A percentile compares a stretch with the other conserved stretches of the same genome.
Evolutionary conservation across 2,113 vertebrate species (phyloP).

Genomic region (Ochotona princeps): DNA sequence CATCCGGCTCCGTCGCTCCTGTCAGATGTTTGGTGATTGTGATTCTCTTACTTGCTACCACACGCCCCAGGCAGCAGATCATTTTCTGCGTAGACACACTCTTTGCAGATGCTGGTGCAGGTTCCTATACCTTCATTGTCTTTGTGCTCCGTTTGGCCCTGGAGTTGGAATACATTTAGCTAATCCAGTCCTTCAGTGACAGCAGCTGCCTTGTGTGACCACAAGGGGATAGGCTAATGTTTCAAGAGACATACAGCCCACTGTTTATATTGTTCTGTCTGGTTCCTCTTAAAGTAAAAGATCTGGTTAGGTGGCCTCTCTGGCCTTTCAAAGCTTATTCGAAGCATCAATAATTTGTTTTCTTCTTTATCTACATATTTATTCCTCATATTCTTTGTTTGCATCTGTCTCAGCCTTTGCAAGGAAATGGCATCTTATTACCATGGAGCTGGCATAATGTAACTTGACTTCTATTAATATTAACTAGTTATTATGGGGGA

Average conservation of each 20-base stretch:
- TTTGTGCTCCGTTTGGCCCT: background rate
- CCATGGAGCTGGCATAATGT: background rate
- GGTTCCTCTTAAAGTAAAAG: background rate
- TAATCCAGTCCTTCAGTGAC: background rate
- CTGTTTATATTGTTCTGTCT: background rate
- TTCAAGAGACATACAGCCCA: background rate
- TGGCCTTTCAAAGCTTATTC: background rate
- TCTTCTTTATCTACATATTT: background rate
- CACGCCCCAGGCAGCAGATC: background rate
- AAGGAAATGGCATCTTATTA: background rate
- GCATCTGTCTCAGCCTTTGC: background rate
- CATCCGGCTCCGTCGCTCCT: background rate
- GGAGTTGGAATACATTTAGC: background rate
- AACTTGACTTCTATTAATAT: background rate
- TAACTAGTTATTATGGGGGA: background rate
- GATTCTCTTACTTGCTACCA: background rate
- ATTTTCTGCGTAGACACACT: background rate
- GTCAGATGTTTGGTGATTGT: background rate
- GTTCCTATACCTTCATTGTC: background rate
- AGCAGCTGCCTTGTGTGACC: background rate
- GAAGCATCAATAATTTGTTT: background rate
- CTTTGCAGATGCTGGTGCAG: background rate
- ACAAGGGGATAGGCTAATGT: background rate
- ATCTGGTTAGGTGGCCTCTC: background rate
- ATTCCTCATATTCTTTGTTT: too few relatives aligned